A percentile compares a stretch with the other conserved stretches of the same genome.
Evolutionary conservation across 2,888 invertebrate species (phyloP).

Genomic region (Trissonchulus latispiculum): DNA sequence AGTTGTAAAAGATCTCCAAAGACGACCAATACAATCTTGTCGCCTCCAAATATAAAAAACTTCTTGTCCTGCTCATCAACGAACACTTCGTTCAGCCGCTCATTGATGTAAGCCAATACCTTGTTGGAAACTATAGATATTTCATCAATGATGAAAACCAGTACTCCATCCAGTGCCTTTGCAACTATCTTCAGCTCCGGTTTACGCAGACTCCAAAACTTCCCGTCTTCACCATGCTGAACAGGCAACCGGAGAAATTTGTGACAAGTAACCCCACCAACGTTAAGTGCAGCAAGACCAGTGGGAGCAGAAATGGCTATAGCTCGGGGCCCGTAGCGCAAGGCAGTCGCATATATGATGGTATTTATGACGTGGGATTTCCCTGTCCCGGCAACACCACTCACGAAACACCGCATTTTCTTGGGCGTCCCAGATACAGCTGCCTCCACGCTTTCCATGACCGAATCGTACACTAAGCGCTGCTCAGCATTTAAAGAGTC

Average conservation of each 20-base stretch:
- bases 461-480: too few relatives aligned
- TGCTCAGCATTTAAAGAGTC: too few relatives aligned
- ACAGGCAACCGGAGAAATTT: background rate
- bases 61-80: background rate
- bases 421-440: too few relatives aligned
- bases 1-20: background rate
- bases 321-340: background rate
- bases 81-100: background rate
- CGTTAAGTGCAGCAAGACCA: background rate
- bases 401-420: too few relatives aligned
- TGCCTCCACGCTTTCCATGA: too few relatives aligned
- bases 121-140: background rate
- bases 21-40: background rate
- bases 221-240: background rate
- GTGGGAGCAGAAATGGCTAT: background rate
- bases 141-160: background rate
- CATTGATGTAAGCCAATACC: background rate
- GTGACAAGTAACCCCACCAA: background rate
- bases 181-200: background rate
- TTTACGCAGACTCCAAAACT: background rate
- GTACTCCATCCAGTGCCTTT: background rate
- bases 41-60: too few relatives aligned
- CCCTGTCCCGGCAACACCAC: slow-evolving; percentile 15
- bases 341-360: too few relatives aligned
- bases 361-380: background rate